Conservation (phyloP, 2,888 invertebrate species). For the Pegoplata infirma region DNA sequence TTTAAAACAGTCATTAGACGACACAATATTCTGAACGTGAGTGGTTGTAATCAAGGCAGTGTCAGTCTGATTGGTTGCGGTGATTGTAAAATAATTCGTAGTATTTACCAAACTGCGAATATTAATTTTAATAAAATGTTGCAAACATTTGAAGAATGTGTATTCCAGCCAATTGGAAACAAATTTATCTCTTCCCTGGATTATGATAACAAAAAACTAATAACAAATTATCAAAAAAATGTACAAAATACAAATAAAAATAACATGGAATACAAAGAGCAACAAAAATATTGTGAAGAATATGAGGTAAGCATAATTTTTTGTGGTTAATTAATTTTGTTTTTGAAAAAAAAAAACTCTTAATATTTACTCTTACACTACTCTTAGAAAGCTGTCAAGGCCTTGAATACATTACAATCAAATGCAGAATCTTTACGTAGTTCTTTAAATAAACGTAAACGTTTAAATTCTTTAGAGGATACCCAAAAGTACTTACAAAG, state of each 20-base stretch:
- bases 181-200: constrained; percentile 4
- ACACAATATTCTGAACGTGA: constrained; percentile 38
- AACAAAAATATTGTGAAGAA: constrained; percentile 28
- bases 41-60: constrained; percentile 20
- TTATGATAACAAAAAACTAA: neutral
- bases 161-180: constrained; percentile 60
- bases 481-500: constrained; percentile 82
- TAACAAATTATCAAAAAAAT: constrained; percentile 4
- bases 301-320: constrained; percentile 65
- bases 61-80: neutral
- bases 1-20: constrained; percentile 44
- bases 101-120: neutral
- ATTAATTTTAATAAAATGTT: constrained; percentile 36
- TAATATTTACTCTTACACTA: constrained; percentile 2
- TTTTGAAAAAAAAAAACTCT: constrained; percentile 1
- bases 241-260: neutral
- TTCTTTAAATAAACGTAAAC: constrained; percentile 73
- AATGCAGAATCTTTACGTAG: constrained; percentile 83
- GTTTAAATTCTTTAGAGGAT: constrained; percentile 75
- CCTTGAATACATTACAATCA: constrained; percentile 85
- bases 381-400: constrained; percentile 85
- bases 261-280: neutral
- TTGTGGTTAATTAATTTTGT: neutral
- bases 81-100: neutral
- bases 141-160: constrained; percentile 60